These are phyloP conservation scores for Pseudococcus viburni DNA, from an alignment of 2,888 invertebrate species.

Conservation along the genomic window DNA sequence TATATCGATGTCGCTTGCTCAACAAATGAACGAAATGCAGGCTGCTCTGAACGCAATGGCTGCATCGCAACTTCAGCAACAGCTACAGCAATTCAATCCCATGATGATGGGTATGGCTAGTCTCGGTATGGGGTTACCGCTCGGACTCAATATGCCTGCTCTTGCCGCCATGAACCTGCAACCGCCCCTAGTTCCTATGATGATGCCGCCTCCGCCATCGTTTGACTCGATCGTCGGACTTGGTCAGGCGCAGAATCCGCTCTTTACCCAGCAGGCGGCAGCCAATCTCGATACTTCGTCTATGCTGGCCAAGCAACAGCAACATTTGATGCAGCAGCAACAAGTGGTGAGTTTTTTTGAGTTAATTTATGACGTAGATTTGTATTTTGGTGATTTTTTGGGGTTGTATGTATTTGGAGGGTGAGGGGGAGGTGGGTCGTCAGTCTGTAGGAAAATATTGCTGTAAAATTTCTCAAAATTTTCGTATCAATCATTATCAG, in stretches of 20 bases:
- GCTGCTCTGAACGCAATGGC: constrained; percentile 86
- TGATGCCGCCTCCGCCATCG: constrained; percentile 88
- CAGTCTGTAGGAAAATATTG: neutral
- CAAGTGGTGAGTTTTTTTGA: constrained; percentile 76
- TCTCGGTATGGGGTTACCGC: constrained; percentile 79
- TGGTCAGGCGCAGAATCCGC: constrained; percentile 71
- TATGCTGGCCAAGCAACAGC: constrained; percentile 81
- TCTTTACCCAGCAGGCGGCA: constrained; percentile 74
- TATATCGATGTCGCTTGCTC: constrained; percentile 75
- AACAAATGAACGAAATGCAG: constrained; percentile 88
- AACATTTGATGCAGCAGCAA: constrained; percentile 76
- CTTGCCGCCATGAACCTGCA: constrained; percentile 95
- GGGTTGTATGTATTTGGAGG: neutral
- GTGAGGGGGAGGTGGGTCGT: neutral
- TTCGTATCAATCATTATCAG: too few relatives aligned
- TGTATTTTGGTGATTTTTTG: neutral
- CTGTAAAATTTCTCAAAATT: too few relatives aligned
- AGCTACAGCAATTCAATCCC: constrained; percentile 89
- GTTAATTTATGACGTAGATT: neutral
- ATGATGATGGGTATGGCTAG: constrained; percentile 92
- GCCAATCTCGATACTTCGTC: constrained; percentile 72
- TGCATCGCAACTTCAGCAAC: constrained; percentile 82
- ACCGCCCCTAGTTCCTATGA: constrained; percentile 90
- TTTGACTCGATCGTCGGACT: constrained; percentile 75
- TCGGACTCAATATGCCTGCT: constrained; percentile 85